Evolutionary conservation across 2,888 invertebrate species (phyloP), one percentile per base, ranked within the genome.

Genomic region (Deroplatys truncata): DNA sequence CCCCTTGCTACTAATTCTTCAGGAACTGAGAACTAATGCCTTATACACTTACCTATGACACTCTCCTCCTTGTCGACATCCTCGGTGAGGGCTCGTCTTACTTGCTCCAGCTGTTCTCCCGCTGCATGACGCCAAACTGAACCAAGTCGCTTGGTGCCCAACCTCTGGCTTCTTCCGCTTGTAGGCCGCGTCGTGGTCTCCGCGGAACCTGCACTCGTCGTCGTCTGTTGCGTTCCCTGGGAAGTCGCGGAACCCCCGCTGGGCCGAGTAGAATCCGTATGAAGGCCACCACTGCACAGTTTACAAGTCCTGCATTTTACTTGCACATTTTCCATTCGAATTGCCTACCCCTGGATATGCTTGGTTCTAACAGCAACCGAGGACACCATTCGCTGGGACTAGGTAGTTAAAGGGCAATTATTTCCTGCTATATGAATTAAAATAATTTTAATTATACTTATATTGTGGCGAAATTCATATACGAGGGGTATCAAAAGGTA

Each of bases 111-210:
- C 49, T 92, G 92, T 83, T 92, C 92, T 4, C 92, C 91, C 15
- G 92, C 92, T 49, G 92, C 92, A 88, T 92, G 92, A 25, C 92
- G 91, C 92, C 92, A 92, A 20, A 92, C 92, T 13, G 92, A 92
- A 25, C 92, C 92, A n/a, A 92, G 91, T 56, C 92, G 89, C 90
- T 92, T 92, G 43, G 91, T 91, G 35, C 91, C 91, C 85, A 91
- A 89, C 83, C 43, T 89, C 89, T 84, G 90, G 28, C 72, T 89
- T 82, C 84, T 88, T 83, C 86, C 43, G 83, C 86, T 86, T 35
- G 84, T 82, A 56, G 86, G 86, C 35, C 82, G 83, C 13, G 89
- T 16, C 25, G 90, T n/a, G 1, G 90, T 88, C 89, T 89, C 90
- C 2, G 90, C 72, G 86, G 90, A 84, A 82, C 86, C 28, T 56